These are phyloP conservation scores for Chrysomallon squamiferum DNA, from an alignment of 1,140 invertebrate genomes.

Conservation along the genomic window DNA sequence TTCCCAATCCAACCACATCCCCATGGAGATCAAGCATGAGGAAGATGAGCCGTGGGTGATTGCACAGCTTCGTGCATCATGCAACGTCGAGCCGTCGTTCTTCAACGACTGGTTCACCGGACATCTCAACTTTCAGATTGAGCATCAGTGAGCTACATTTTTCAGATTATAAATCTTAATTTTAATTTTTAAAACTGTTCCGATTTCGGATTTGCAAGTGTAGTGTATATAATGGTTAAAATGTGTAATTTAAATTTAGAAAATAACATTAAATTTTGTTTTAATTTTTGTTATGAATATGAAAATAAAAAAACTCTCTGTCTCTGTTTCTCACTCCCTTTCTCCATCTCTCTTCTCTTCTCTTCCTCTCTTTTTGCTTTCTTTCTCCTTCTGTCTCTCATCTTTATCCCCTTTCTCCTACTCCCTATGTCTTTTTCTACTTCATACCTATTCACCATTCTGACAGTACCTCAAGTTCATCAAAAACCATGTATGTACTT, in stretches of 20 bases:
- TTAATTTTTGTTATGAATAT: too few species aligned
- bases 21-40: slow-evolving; percentile 53
- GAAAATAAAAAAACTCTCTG: too few species aligned
- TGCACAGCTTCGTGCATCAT: slow-evolving; percentile 47
- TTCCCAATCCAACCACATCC: slow-evolving; percentile 59
- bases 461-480: not conserved
- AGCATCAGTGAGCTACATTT: slow-evolving; percentile 56
- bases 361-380: not conserved
- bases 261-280: too few species aligned
- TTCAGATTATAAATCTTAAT: not conserved
- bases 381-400: not conserved
- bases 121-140: slow-evolving; percentile 62
- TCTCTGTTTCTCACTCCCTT: not conserved
- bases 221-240: not conserved
- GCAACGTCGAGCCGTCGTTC: slow-evolving; percentile 39
- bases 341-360: not conserved
- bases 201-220: not conserved
- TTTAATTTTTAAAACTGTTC: not conserved
- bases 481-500: not conserved
- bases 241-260: too few species aligned
- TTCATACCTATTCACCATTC: not conserved
- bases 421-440: not conserved
- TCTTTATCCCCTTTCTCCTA: not conserved
- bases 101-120: slow-evolving; percentile 62
- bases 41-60: slow-evolving; percentile 46